Evolutionary conservation across 2,888 invertebrate genomes (phyloP).

Genomic region (Apeira syringaria): DNA sequence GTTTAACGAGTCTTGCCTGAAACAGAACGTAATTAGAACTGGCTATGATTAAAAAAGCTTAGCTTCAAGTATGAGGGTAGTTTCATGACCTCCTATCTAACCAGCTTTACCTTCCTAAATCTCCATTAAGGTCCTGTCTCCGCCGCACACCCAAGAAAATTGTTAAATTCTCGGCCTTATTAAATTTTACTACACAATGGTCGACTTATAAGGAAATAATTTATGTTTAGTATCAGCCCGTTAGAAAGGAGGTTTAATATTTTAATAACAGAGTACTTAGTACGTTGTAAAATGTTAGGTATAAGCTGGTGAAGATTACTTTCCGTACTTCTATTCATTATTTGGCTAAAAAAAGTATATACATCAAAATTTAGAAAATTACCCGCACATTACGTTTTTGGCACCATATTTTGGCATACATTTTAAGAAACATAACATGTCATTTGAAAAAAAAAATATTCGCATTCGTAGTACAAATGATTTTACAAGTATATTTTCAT

Average conservation of each 20-base stretch:
- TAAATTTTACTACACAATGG: constrained; percentile 25
- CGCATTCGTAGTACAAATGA: too few relatives aligned
- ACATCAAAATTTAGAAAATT: too few relatives aligned
- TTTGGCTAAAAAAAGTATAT: too few relatives aligned
- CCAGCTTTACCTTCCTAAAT: constrained; percentile 16
- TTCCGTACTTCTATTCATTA: neutral
- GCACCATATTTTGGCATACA: too few relatives aligned
- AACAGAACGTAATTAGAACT: too few relatives aligned
- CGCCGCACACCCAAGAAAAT: constrained; percentile 16
- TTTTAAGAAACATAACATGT: too few relatives aligned
- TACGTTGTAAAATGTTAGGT: constrained; percentile 12
- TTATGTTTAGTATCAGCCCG: constrained; percentile 20
- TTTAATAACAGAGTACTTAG: constrained; percentile 21
- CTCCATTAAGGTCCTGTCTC: constrained; percentile 20
- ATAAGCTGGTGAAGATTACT: neutral
- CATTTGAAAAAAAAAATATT: too few relatives aligned
- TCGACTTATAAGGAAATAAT: constrained; percentile 21
- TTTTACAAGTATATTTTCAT: too few relatives aligned
- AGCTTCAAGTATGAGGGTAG: constrained; percentile 7
- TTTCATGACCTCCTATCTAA: constrained; percentile 12
- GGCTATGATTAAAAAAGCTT: constrained; percentile 6
- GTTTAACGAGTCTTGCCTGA: too few relatives aligned
- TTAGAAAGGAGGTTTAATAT: constrained; percentile 18
- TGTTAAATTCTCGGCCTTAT: constrained; percentile 25
- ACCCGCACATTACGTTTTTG: too few relatives aligned